Evolutionary conservation across 2,113 vertebrate genomes (phyloP).

Genomic region (Lagopus leucura): DNA sequence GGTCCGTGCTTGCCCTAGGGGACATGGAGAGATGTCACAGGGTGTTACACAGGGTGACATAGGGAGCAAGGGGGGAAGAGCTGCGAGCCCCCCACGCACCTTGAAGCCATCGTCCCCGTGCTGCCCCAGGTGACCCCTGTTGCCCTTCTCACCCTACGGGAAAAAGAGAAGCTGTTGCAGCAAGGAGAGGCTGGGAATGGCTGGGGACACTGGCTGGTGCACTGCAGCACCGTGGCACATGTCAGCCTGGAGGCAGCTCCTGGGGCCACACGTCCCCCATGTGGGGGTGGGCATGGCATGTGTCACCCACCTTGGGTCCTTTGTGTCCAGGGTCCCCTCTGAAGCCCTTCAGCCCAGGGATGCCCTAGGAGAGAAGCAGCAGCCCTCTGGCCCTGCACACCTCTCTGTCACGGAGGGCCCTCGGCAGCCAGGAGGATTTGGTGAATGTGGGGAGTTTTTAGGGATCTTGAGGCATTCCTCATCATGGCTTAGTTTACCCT

Average conservation of each 20-base stretch:
- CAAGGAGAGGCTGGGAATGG: not conserved
- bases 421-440: rapidly evolving
- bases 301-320: constrained; percentile 79
- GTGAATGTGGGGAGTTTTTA: not conserved
- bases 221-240: not conserved
- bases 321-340: constrained; percentile 78
- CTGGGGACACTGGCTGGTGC: not conserved
- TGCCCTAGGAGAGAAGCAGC: constrained; percentile 71
- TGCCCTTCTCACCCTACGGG: constrained; percentile 85
- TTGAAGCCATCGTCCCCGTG: constrained; percentile 81
- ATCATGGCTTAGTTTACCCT: rapidly evolving
- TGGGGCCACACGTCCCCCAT: not conserved
- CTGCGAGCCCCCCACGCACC: constrained; percentile 63
- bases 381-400: not conserved
- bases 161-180: not conserved
- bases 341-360: constrained; percentile 77
- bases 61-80: not conserved
- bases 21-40: not conserved
- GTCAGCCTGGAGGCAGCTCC: not conserved
- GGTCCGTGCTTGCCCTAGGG: constrained; percentile 81
- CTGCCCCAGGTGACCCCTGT: constrained; percentile 77
- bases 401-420: not conserved
- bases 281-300: rapidly evolving
- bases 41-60: not conserved
- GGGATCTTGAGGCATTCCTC: not conserved